phyloP scores from a whole-genome alignment of 2,113 vertebrate species.

The Athene noctua region DNA sequence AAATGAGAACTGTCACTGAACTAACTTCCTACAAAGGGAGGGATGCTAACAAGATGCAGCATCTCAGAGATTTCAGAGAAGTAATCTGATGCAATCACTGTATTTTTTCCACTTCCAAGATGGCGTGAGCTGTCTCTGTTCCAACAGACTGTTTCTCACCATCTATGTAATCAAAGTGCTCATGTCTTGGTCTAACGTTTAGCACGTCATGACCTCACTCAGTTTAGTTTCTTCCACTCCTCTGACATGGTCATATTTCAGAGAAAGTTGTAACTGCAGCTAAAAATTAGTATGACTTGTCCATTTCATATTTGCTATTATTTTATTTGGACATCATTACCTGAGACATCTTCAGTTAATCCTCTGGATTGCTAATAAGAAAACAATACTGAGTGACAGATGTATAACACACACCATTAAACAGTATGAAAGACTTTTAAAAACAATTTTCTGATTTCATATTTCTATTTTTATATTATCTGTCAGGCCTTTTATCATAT shows the following conservation, averaged over 20 bases:
- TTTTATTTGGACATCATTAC: not conserved
- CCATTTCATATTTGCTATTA: not conserved
- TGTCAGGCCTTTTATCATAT: not conserved
- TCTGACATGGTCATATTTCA: not conserved
- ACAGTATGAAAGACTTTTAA: not conserved
- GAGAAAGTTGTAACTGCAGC: not conserved
- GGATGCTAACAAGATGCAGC: not conserved
- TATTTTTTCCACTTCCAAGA: not conserved
- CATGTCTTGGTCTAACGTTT: not conserved
- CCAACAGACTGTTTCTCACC: not conserved
- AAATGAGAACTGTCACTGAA: not conserved
- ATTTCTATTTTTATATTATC: not conserved
- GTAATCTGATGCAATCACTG: not conserved
- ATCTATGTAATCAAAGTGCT: not conserved
- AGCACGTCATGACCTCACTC: not conserved
- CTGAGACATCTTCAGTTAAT: not conserved
- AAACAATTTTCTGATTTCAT: not conserved
- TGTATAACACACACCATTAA: not conserved
- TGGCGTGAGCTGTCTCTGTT: not conserved
- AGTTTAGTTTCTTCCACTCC: not conserved
- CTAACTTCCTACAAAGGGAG: not conserved
- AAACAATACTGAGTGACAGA: not conserved
- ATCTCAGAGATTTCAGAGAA: not conserved
- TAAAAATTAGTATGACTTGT: not conserved
- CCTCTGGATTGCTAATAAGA: not conserved